phyloP scores from a whole-genome alignment of 1,140 invertebrate species.

The Macrotrachela quadricornifera region DNA sequence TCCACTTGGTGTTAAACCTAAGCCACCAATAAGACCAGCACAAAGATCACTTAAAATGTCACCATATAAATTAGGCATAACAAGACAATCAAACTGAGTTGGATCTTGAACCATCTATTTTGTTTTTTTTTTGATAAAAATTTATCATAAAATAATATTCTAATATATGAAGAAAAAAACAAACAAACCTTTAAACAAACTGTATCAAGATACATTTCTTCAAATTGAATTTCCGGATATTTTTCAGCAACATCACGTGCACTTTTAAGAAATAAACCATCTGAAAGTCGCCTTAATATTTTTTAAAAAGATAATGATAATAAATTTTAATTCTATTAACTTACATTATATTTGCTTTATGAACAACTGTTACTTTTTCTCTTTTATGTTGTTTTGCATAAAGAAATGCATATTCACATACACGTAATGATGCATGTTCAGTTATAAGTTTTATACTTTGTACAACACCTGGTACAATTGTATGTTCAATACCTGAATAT shows the following conservation, averaged over 20 bases:
- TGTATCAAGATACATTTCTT: slow-evolving; percentile 93
- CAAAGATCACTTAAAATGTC: slow-evolving; percentile 97
- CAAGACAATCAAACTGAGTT: slow-evolving; percentile 80
- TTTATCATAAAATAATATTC: too few relatives aligned
- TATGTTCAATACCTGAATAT: slow-evolving; percentile 98
- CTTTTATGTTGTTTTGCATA: slow-evolving; percentile 81
- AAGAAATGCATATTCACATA: slow-evolving; percentile 94
- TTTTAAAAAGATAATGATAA: not conserved
- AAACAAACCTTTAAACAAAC: slow-evolving; percentile 64
- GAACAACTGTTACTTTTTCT: slow-evolving; percentile 88
- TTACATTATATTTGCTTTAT: slow-evolving; percentile 99
- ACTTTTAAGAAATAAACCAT: slow-evolving; percentile 86
- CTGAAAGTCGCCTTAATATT: slow-evolving; percentile 72
- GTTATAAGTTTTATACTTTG: slow-evolving; percentile 99
- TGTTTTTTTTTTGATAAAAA: slow-evolving; percentile 14
- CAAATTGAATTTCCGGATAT: slow-evolving; percentile 79
- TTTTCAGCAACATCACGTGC: slow-evolving; percentile 79
- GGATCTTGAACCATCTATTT: slow-evolving; percentile 81
- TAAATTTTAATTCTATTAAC: slow-evolving; percentile 14
- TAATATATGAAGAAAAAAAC: slow-evolving; percentile 15
- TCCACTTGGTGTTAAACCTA: slow-evolving; percentile 90
- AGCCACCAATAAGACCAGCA: slow-evolving; percentile 85
- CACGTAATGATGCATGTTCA: slow-evolving; percentile 75
- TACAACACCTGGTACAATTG: slow-evolving; percentile 94
- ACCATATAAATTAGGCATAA: slow-evolving; percentile 97